Conservation (phyloP, 2,113 vertebrate species). For the Bujurquina vittata region DNA sequence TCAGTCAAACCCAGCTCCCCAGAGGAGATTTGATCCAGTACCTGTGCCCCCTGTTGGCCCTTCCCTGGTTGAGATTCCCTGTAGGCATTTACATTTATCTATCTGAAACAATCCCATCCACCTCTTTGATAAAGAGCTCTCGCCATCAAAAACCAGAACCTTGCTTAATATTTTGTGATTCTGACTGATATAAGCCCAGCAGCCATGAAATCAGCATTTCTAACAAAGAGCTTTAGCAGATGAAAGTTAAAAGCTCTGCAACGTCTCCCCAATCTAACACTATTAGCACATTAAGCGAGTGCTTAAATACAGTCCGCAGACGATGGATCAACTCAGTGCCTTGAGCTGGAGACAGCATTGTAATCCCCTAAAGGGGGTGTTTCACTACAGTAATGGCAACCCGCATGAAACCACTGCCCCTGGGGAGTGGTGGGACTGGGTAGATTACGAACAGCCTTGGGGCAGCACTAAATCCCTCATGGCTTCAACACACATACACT, state of each 20-base stretch:
- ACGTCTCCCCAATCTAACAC: constrained; percentile 50
- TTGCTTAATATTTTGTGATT: constrained; percentile 19
- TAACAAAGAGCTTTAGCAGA: constrained; percentile 43
- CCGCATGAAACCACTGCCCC: constrained; percentile 56
- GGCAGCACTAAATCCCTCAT: constrained; percentile 43
- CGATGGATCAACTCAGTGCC: constrained; percentile 67
- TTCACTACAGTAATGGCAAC: constrained; percentile 68
- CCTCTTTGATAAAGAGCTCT: neutral
- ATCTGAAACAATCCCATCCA: neutral
- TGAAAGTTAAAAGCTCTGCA: constrained; percentile 57
- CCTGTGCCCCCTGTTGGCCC: constrained; percentile 11
- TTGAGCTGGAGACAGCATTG: constrained; percentile 49
- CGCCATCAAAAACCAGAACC: neutral
- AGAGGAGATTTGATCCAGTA: constrained; percentile 26
- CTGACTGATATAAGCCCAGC: constrained; percentile 23
- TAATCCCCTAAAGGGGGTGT: constrained; percentile 66
- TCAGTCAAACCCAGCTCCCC: neutral
- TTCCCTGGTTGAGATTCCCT: neutral
- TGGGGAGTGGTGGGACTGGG: constrained; percentile 57
- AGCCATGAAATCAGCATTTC: constrained; percentile 60
- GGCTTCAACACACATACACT: neutral
- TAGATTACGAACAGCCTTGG: constrained; percentile 66
- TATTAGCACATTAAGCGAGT: constrained; percentile 68
- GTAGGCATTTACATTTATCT: neutral
- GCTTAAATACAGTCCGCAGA: constrained; percentile 72